Base-by-base conservation (phyloP, 2,113 vertebrate genomes). In the Turdus rufiventris region DNA sequence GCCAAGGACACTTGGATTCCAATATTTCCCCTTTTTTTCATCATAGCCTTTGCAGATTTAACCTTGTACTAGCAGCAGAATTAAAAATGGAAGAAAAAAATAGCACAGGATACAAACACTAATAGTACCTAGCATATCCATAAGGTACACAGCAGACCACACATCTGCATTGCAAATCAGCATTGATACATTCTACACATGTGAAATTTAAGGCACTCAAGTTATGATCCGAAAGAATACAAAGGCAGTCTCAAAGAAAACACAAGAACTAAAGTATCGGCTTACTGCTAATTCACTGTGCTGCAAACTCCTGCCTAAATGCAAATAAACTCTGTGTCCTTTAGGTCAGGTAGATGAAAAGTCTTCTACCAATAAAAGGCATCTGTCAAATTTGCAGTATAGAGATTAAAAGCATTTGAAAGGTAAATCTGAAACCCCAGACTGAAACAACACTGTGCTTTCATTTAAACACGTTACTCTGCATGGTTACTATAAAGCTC, bases 321-420 rank as follows among this genome's bases (percentile, higher is more conserved):
- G 21, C 66, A 96, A 96, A 96, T 91, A 96, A 96, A 93, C 42
- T 21, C 25, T 43, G 31, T 57, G 73, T 85, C 77, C 40, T 95
- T 77, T 34, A 79, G 80, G 88, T 94, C 91, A 94, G 91, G 72
- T 76, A 95, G 88, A 92, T 43, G 85, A 94, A 95, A 96, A 92
- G 61, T 54, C 54, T 68, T 81, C 56, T 53, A 62, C 58, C 73
- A 56, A 45, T 53, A 94, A 83, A 94, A 85, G 78, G 67, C 86
- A 78, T 85, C 63, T 96, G 43, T 94, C 89, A 97, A 88, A 92
- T 84, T 94, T 85, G 84, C 60, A 62, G 67, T n/a, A 51, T 3
- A 8, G 54, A 95, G 60, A 95, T 91, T 65, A 91, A 96, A 96
- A 93, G 58, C 73, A 58, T 91, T 95, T 94, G 85, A 67, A 96